Base-by-base conservation (phyloP, 2,113 vertebrate genomes). In the Cairina moschata region DNA sequence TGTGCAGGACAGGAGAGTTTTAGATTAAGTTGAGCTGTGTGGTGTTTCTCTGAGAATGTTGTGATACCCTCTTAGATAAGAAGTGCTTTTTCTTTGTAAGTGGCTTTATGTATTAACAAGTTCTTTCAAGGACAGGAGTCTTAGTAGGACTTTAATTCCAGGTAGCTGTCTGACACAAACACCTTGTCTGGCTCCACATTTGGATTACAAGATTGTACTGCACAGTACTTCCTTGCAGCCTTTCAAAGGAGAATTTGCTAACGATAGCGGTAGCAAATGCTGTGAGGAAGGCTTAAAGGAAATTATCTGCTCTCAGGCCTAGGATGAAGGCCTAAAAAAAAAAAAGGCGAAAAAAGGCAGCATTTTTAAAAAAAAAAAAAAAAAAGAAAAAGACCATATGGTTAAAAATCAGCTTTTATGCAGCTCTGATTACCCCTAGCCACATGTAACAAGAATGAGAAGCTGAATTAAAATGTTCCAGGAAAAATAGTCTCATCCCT, bases 191-290 rank as follows among this genome's bases (percentile, higher is more conserved):
- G 10, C 1, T 25, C 0, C 2, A 84, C 59, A 69, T 40, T 18
- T 62, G 83, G 52, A 34, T 81, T 52, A 32, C 26, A 17, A 1
- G 11, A n/a, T 58, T 31, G 17, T 18, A 38, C 26, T 9, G 25
- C 84, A 76, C 23, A 73, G 26, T 14, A 48, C 17, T 68, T 78
- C 38, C 46, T 31, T 71, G 54, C 8, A 86, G 50, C 46, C 44
- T 92, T 94, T 73, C 62, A 79, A 65, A 73, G 32, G 46, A 94
- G 48, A 80, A 48, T 34, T 83, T 88, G n/a, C 73, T 68, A 91
- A 60, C 28, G 4, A 36, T 8, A 23, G 31, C 36, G 25, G 46
- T 32, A 93, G 11, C 0, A 8, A 91, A 50, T 36, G 59, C 32
- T 60, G 6, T 71, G 55, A 83, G 2, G 5, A 91, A 86, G 28